These are phyloP conservation scores for Halesus radiatus DNA, from an alignment of 1,140 invertebrate genomes.

Conservation along the genomic window DNA sequence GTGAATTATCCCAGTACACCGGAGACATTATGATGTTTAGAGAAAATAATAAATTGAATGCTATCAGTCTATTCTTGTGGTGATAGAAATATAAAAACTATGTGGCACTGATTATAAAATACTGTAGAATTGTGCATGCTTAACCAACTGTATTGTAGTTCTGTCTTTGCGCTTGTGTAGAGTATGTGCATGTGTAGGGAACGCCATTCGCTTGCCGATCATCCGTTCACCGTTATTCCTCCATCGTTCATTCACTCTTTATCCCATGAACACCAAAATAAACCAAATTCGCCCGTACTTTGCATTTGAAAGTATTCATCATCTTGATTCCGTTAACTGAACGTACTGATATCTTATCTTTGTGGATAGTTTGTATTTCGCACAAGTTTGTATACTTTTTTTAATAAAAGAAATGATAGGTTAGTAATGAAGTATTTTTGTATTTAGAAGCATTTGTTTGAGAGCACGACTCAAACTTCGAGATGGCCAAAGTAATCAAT, in stretches of 20 bases:
- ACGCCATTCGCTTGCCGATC: background rate
- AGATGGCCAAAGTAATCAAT: slow-evolving; percentile 11
- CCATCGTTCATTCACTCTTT: slow-evolving; percentile 17
- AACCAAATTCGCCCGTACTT: background rate
- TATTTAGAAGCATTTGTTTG: slow-evolving; percentile 10
- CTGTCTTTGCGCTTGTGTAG: background rate
- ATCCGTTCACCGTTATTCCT: slow-evolving; percentile 12
- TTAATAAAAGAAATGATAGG: background rate
- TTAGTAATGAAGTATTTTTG: background rate
- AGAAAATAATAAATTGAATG: no score
- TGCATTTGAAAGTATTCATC: background rate
- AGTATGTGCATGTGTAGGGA: background rate
- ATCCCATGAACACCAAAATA: background rate
- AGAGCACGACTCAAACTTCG: background rate
- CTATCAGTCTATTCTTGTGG: no score
- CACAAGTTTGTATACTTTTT: background rate
- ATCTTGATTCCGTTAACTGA: slow-evolving; percentile 1
- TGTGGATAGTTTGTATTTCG: slow-evolving; percentile 18
- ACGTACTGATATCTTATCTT: slow-evolving; percentile 14
- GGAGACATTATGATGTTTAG: no score
- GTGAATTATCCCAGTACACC: no score
- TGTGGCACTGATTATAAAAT: no score
- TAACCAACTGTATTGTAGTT: background rate
- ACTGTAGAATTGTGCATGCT: no score
- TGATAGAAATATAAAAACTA: no score